Base-by-base conservation (phyloP, 2,888 invertebrate genomes). In the Amiota minor region DNA sequence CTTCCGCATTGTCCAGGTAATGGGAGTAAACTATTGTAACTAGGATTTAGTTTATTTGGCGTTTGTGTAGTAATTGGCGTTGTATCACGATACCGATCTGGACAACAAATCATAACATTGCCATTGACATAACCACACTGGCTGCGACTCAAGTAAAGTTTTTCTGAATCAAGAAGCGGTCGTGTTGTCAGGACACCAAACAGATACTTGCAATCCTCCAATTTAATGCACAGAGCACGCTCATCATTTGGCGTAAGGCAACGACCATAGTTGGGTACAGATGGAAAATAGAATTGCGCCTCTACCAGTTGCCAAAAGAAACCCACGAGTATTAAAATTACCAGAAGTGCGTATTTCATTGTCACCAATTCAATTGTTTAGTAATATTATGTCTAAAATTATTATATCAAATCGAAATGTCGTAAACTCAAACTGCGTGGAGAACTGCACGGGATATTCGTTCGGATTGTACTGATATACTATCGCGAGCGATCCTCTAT, bases 71-170 rank as follows among this genome's bases (percentile, higher is more conserved):
- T 50, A n/a, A n/a, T 50, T 50, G 50, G 35, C 9, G 14, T 14
- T 11, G 65, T 6, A 12, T 62, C 11, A 12, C 45, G 14, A 45
- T 45, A 45, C n/a, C 49, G 35, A 46, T 71, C 16, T 20, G 53
- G 50, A 59, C 12, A n/a, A 20, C 67, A 72, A 61, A 77, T 76
- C 72, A 81, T 74, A 74, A 82, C 80, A 76, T 77, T 84, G 14
- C 81, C 86, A 0, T 91, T 91, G 2, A 91, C 88, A 81, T 92
- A 93, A 0, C 94, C 94, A 83, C 95, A 95, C 76, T 93, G 93
- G 10, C 94, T 92, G 56, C 90, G 89, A 74, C 92, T 90, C 71
- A 95, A 89, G 77, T 91, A 92, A 14, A 76, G 53, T 64, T 70
- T 76, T 47, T 84, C 82, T 11, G 74, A 9, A 9, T 81, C 78